A percentile compares a stretch with the other conserved stretches of the same genome.
phyloP scores from a whole-genome alignment of 2,113 vertebrate genomes.

The Nansenia antarctica region DNA sequence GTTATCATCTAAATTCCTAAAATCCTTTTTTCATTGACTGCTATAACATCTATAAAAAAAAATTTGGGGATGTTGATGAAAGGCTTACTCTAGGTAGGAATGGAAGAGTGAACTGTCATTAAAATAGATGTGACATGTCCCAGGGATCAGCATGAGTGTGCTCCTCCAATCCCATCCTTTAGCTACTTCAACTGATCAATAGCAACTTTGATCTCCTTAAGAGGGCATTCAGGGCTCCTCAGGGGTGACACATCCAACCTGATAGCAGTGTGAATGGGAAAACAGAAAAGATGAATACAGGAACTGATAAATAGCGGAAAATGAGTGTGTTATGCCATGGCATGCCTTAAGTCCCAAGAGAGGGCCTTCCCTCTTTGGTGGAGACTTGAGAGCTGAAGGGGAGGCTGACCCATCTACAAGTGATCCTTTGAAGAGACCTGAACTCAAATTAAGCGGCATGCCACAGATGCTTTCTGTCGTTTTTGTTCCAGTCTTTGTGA shows the following conservation, averaged over 20 bases:
- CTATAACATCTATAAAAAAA: too few relatives aligned
- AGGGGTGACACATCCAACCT: conserved; percentile 58
- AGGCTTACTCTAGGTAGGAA: too few relatives aligned
- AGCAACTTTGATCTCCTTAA: conserved; percentile 74
- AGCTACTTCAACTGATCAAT: conserved; percentile 56
- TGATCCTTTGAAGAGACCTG: conserved; percentile 72
- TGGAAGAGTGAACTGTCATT: conserved; percentile 17
- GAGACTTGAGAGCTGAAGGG: conserved; percentile 67
- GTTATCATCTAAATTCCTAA: too few relatives aligned
- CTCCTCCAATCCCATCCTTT: not conserved
- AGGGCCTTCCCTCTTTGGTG: conserved; percentile 60
- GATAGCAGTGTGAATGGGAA: conserved; percentile 65
- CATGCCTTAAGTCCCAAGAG: conserved; percentile 78
- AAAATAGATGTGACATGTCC: conserved; percentile 33
- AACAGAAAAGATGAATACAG: conserved; percentile 69
- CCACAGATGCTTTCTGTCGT: conserved; percentile 64
- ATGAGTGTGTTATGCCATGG: conserved; percentile 69
- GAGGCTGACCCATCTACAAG: conserved; percentile 59
- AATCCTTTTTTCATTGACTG: too few relatives aligned
- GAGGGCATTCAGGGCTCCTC: conserved; percentile 37
- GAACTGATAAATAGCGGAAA: conserved; percentile 73
- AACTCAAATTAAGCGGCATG: conserved; percentile 70
- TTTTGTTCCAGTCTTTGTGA: conserved; percentile 32
- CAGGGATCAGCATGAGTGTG: conserved; percentile 10
- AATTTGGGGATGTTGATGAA: too few relatives aligned